These are phyloP conservation scores for Hippocampus abdominalis DNA, from an alignment of 2,113 vertebrate genomes.

Conservation along the genomic window DNA sequence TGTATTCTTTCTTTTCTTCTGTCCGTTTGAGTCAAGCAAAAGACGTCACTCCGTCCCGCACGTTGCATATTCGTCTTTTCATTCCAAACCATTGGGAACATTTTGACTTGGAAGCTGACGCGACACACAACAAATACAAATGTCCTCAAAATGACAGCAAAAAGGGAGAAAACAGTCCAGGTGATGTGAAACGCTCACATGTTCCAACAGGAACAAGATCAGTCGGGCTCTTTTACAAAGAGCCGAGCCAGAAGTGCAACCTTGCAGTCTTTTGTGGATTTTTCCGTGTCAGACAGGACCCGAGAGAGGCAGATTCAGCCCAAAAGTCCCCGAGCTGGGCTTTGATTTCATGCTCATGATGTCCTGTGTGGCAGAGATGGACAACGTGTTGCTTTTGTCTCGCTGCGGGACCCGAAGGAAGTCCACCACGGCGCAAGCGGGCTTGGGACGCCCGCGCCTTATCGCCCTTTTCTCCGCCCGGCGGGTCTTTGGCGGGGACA, in stretches of 20 bases:
- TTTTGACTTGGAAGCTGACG: constrained; percentile 47
- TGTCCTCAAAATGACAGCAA: constrained; percentile 11
- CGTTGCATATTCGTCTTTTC: not conserved
- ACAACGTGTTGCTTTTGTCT: constrained; percentile 34
- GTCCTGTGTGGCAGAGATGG: constrained; percentile 82
- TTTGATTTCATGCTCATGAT: constrained; percentile 85
- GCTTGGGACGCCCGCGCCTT: constrained; percentile 82
- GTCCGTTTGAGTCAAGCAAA: not conserved
- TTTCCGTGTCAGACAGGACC: constrained; percentile 73
- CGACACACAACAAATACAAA: constrained; percentile 48
- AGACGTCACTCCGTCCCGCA: not conserved
- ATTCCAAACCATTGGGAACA: constrained; percentile 20
- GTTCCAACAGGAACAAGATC: constrained; percentile 25
- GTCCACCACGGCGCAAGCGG: constrained; percentile 74
- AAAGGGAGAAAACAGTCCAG: constrained; percentile 13
- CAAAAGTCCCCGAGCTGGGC: constrained; percentile 77
- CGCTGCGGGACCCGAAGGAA: constrained; percentile 78
- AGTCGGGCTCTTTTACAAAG: constrained; percentile 14
- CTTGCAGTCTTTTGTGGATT: not conserved
- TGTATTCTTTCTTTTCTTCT: not conserved
- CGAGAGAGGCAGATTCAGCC: constrained; percentile 77
- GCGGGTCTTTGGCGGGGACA: constrained; percentile 79
- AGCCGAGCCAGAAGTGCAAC: constrained; percentile 10
- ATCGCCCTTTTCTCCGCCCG: constrained; percentile 84
- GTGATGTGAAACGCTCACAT: constrained; percentile 26